phyloP scores from a whole-genome alignment of 2,888 invertebrate species.

The Dynastes hyllus region DNA sequence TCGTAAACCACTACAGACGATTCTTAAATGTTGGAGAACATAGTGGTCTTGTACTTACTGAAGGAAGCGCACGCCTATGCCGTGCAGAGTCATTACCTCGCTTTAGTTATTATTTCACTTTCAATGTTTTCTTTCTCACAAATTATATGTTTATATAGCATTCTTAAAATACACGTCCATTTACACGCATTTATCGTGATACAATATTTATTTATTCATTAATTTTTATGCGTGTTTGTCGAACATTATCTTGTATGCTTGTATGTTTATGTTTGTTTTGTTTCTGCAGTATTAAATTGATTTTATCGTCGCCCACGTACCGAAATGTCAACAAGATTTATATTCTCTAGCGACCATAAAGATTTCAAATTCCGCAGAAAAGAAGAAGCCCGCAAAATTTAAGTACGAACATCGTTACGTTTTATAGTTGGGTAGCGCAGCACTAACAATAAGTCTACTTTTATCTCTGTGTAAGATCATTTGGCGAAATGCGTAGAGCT shows the following conservation, averaged over 20 bases:
- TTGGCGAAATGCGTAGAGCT: not conserved
- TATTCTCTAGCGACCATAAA: not conserved
- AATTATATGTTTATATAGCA: not conserved
- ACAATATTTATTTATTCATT: slow-evolving; percentile 32
- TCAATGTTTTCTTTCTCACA: too few species aligned
- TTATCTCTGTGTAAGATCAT: not conserved
- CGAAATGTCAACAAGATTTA: slow-evolving; percentile 17
- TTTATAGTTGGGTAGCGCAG: not conserved
- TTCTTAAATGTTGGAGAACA: too few species aligned
- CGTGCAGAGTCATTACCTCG: too few species aligned
- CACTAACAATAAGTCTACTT: not conserved
- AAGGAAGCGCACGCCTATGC: too few species aligned
- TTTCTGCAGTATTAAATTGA: slow-evolving; percentile 1
- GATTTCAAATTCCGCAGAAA: not conserved
- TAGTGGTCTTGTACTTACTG: too few species aligned
- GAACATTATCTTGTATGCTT: not conserved
- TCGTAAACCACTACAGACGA: too few species aligned
- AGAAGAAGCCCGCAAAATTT: slow-evolving; percentile 1
- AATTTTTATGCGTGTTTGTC: slow-evolving; percentile 18
- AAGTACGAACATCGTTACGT: not conserved
- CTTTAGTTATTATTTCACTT: too few species aligned
- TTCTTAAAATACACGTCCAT: slow-evolving; percentile 4
- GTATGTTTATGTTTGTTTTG: slow-evolving; percentile 1
- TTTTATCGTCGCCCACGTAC: not conserved
- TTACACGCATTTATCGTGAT: not conserved